phyloP scores from a whole-genome alignment of 1,140 invertebrate genomes.

The Vanessa tameamea region DNA sequence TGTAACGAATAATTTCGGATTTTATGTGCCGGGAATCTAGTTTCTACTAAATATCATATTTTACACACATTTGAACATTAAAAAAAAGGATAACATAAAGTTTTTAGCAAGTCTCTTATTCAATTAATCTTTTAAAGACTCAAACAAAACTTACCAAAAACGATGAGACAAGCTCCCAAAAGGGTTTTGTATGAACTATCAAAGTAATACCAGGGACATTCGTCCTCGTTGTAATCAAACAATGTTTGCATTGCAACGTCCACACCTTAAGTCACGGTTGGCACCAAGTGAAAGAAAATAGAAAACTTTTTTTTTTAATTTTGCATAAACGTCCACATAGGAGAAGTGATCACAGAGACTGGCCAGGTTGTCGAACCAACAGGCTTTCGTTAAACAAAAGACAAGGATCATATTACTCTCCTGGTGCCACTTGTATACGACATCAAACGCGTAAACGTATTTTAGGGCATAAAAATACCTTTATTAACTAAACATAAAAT shows the following conservation, averaged over 20 bases:
- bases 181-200: conserved; percentile 79
- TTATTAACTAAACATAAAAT: neutral
- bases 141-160: conserved; percentile 72
- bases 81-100: neutral
- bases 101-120: no score
- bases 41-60: neutral
- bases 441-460: conserved; percentile 55
- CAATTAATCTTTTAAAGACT: neutral
- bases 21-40: neutral
- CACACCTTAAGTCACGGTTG: conserved; percentile 44
- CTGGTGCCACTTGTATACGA: conserved; percentile 53
- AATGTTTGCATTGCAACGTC: conserved; percentile 56
- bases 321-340: conserved; percentile 61
- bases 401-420: conserved; percentile 55
- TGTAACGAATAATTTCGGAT: conserved; percentile 16
- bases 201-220: conserved; percentile 80
- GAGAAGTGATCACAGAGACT: conserved; percentile 64
- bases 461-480: neutral
- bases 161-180: conserved; percentile 75
- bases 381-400: conserved; percentile 52
- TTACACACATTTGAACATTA: no score
- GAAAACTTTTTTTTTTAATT: conserved; percentile 28
- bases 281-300: conserved; percentile 51
- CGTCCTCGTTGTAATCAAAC: conserved; percentile 68
- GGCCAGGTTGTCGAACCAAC: conserved; percentile 65